These are phyloP conservation scores for Peribatodes rhomboidaria DNA, from an alignment of 2,888 invertebrate genomes.

Conservation along the genomic window DNA sequence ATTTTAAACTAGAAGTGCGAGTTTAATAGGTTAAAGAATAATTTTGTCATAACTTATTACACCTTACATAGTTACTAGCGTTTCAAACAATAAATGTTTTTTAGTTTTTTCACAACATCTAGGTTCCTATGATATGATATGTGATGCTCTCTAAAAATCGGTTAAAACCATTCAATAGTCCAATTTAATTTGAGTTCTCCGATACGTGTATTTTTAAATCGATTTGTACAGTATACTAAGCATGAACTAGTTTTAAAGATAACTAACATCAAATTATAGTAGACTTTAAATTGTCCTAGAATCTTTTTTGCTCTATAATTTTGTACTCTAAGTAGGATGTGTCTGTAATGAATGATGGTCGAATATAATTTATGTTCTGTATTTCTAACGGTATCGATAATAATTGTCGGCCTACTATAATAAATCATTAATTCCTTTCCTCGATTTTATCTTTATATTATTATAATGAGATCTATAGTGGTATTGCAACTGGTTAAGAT, in stretches of 20 bases:
- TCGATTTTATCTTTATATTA: conserved; percentile 14
- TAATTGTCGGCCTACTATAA: conserved; percentile 27
- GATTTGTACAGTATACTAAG: conserved; percentile 1
- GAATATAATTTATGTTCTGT: conserved; percentile 23
- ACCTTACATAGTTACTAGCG: no score
- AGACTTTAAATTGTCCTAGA: conserved; percentile 11
- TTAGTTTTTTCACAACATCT: no score
- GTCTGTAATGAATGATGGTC: conserved; percentile 17
- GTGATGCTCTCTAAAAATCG: conserved; percentile 20
- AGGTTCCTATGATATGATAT: no score
- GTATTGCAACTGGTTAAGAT: not conserved
- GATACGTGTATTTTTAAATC: not conserved
- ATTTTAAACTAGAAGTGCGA: no score
- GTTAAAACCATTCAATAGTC: conserved; percentile 11
- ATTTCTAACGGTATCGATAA: conserved; percentile 26
- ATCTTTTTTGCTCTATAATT: conserved; percentile 12
- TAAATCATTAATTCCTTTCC: conserved; percentile 31
- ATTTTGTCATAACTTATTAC: no score
- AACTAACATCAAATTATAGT: not conserved
- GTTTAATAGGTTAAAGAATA: no score
- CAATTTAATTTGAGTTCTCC: conserved; percentile 1
- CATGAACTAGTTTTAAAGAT: conserved; percentile 1
- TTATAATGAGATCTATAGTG: conserved; percentile 7
- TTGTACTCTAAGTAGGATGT: conserved; percentile 17
- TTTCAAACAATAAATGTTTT: no score